These are phyloP conservation scores for Salvelinus namaycush DNA, from an alignment of 2,113 vertebrate genomes.

Conservation along the genomic window DNA sequence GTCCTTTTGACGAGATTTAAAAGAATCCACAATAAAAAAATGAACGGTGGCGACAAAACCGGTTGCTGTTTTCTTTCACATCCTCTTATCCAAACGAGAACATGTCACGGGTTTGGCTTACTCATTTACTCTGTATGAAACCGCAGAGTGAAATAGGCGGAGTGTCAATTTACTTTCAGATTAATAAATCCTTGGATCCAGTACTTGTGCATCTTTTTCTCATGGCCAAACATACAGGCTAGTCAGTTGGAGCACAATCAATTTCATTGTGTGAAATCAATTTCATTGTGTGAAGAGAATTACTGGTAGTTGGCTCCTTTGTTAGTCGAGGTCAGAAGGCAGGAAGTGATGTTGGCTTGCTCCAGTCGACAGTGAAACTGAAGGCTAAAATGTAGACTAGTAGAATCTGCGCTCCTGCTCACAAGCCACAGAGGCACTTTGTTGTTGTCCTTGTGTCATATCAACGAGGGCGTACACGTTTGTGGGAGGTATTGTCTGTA, in stretches of 20 bases:
- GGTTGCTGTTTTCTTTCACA: conserved; percentile 11
- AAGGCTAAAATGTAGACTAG: conserved; percentile 16
- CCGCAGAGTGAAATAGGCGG: conserved; percentile 37
- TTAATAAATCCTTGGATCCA: no score
- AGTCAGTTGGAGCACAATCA: conserved; percentile 25
- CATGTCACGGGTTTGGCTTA: conserved; percentile 32
- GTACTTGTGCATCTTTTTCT: conserved; percentile 39
- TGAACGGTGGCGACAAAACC: conserved; percentile 17
- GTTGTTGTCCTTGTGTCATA: conserved; percentile 49
- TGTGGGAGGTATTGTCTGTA: conserved; percentile 49
- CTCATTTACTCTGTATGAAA: conserved; percentile 36
- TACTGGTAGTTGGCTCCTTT: conserved; percentile 27
- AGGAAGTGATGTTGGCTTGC: conserved; percentile 50
- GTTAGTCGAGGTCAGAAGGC: conserved; percentile 47
- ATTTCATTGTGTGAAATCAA: conserved; percentile 23
- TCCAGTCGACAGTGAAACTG: conserved; percentile 30
- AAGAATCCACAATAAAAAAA: conserved; percentile 19
- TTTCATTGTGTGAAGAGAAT: conserved; percentile 55
- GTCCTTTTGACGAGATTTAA: neutral
- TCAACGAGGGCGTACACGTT: conserved; percentile 34
- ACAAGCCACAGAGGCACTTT: neutral
- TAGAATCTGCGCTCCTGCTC: neutral
- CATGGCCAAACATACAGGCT: conserved; percentile 54
- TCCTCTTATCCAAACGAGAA: conserved; percentile 34
- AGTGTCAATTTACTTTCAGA: conserved; percentile 30